Conservation (phyloP, 2,888 invertebrate genomes). For the Hypomecis punctinalis region DNA sequence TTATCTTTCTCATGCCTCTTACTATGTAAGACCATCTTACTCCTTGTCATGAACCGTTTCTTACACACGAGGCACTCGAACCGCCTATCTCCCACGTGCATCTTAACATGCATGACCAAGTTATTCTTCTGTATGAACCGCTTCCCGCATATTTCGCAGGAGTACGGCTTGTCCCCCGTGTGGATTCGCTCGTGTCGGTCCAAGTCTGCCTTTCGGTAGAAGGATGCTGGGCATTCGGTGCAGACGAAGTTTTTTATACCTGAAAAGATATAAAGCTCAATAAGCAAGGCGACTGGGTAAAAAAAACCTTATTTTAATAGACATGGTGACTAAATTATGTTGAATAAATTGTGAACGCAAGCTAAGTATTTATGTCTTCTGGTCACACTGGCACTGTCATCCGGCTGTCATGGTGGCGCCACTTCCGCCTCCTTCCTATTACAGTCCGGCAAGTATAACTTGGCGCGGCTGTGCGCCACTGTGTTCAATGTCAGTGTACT, state of each 20-base stretch:
- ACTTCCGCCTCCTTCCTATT: no score
- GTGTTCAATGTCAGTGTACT: no score
- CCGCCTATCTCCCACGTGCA: conserved; percentile 67
- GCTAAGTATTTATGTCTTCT: no score
- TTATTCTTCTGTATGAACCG: conserved; percentile 75
- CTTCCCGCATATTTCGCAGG: conserved; percentile 71
- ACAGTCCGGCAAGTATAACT: no score
- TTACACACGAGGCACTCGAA: conserved; percentile 64
- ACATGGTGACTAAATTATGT: no score
- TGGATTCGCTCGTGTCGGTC: conserved; percentile 74
- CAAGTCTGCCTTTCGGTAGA: conserved; percentile 73
- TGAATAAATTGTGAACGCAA: no score
- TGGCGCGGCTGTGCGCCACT: no score
- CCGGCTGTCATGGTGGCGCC: no score
- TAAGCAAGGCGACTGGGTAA: no score
- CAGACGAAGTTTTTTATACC: conserved; percentile 71
- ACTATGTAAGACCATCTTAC: conserved; percentile 64
- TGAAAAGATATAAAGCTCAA: no score
- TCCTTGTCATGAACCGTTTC: conserved; percentile 68
- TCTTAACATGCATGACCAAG: conserved; percentile 72
- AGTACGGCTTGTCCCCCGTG: conserved; percentile 67
- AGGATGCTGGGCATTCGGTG: conserved; percentile 63
- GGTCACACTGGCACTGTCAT: no score
- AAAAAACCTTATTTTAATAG: no score
- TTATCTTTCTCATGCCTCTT: conserved; percentile 68